Evolutionary conservation across 2,797 vertebrate species (phyloP), one percentile per base, ranked within the genome.

Genomic region (Fratercula arctica): DNA sequence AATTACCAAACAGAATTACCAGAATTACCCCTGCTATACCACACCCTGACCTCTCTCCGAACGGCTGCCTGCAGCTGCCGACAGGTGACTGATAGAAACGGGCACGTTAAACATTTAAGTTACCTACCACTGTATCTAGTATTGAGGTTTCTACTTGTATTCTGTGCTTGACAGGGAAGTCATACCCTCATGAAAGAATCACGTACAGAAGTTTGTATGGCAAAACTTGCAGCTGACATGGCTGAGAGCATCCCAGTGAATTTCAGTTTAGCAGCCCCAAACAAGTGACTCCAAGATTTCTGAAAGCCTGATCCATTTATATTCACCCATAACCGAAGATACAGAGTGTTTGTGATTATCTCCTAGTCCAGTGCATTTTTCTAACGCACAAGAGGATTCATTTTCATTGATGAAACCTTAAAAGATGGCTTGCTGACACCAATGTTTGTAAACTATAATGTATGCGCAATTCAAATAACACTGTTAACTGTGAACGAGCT

Each of bases 1-100:
- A 90, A 94, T 37, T 64, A 82, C 74, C 88, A 77, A 83, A 59
- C 31, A 89, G 84, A n/a, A n/a, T n/a, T n/a, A n/a, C n/a, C n/a
- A n/a, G n/a, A n/a, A n/a, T n/a, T n/a, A n/a, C n/a, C 53, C 59
- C 39, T 50, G 43, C 64, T 41, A 3, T 5, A 13, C 37, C 56
- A 10, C 2, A 8, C 29, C 54, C 87, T 64, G 54, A 14, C 37
- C 43, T 24, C 21, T 48, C 33, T 26, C 51, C 6, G 7, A 67
- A 31, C 3, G 3, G 13, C 48, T 26, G 57, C 33, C 64, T 72
- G 41, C 43, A 39, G 48, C 56, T 81, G 60, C 80, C 0, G 1
- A 45, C 41, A 67, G 51, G 43, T 63, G 69, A 85, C 60, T 43
- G 69, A 41, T 17, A 50, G 57, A 64, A 84, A 87, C 3, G 41